Evolutionary conservation across 2,113 vertebrate species (phyloP).

Genomic region (Festucalex cinctus): DNA sequence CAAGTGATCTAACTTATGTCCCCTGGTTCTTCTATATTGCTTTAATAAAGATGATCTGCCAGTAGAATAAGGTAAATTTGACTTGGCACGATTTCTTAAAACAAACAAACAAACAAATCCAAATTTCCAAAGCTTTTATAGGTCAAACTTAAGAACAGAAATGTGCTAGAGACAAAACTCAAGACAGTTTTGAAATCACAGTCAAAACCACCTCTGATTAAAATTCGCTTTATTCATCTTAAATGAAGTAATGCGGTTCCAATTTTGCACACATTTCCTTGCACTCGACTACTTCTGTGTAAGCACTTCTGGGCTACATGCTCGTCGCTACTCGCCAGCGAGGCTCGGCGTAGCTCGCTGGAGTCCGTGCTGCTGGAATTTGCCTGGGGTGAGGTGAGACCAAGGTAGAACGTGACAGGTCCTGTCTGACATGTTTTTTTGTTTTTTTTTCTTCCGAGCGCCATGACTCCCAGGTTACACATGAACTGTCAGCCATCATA

Average conservation of each 20-base stretch:
- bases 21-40: no score
- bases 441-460: conserved; percentile 42
- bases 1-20: no score
- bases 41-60: no score
- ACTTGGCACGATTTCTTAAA: no score
- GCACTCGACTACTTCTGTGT: neutral
- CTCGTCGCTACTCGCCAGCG: conserved; percentile 49
- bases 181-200: no score
- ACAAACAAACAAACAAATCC: no score
- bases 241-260: neutral
- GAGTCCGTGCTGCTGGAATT: conserved; percentile 49
- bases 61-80: no score
- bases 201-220: no score
- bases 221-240: neutral
- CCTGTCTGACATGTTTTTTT: conserved; percentile 63
- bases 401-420: conserved; percentile 61
- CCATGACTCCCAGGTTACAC: conserved; percentile 39
- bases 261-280: neutral
- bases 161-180: no score
- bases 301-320: conserved; percentile 12
- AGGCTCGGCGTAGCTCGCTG: conserved; percentile 28
- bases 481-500: conserved; percentile 8
- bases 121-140: no score
- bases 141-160: no score
- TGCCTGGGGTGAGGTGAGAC: conserved; percentile 54